Evolutionary conservation across 2,888 invertebrate species (phyloP), one percentile per base, ranked within the genome.

Genomic region (Chironomus riparius): DNA sequence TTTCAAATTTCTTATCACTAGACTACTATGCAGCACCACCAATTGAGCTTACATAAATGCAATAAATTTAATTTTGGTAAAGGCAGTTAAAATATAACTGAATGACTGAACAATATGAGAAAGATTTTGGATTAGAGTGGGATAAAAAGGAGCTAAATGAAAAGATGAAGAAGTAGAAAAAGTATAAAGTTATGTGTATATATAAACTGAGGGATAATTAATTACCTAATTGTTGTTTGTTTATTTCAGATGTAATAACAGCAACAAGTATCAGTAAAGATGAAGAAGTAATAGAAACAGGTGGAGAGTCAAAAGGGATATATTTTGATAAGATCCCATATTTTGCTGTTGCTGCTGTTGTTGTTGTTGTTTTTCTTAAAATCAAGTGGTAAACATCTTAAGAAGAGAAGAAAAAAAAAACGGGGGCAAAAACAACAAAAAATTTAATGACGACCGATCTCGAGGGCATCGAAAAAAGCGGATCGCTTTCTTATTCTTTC

Each of bases 221-320:
- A 71, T 71, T 71, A 71, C 24, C 71, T 71, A 71, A 71, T 71
- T 71, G 71, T 71, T 71, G 71, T 71, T 71, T 71, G 21, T 56
- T 61, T 56, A 22, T 71, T 71, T 50, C 56, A 15, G 56, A 56
- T 56, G 56, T 18, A 56, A 56, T 56, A 38, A 56, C 56, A 56
- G n/a, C 56, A 56, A 56, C 56, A 56, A 56, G 56, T 18, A 38
- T 38, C 38, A 38, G 38, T 38, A 38, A 38, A 38, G 38, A 38
- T 38, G 38, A 38, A 56, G 15, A 56, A 56, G 18, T 18, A 18
- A 18, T 56, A 18, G 18, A 56, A 56, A 56, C 56, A 56, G 56
- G 56, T 18, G 56, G 56, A 56, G n/a, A 56, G 15, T 38, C 38
- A 38, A 38, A 38, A 38, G 38, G 38, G 38, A 38, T 38, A 38